Conservation (phyloP, 2,797 vertebrate genomes). For the Lacerta bilineata region DNA sequence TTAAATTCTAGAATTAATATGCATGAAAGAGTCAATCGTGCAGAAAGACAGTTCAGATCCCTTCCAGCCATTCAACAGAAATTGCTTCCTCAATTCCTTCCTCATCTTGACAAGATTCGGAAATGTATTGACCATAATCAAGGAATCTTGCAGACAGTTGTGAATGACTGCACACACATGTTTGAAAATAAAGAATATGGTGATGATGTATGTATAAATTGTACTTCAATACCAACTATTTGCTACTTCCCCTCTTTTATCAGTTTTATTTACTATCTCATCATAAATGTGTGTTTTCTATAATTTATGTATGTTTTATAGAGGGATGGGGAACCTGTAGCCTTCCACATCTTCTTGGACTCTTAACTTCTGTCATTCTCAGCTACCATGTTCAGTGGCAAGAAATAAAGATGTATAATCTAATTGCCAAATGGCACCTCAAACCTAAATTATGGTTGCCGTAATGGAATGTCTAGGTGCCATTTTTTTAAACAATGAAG, state of each 20-base stretch:
- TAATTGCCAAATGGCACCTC: too few species aligned
- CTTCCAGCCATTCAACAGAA: conserved; percentile 89
- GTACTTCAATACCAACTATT: conserved; percentile 27
- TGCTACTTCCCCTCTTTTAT: background rate
- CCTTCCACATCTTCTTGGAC: too few species aligned
- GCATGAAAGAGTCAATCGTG: conserved; percentile 93
- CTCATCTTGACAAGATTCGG: conserved; percentile 89
- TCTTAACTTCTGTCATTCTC: too few species aligned
- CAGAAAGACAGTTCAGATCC: conserved; percentile 92
- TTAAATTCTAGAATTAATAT: conserved; percentile 87
- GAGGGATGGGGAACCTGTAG: background rate
- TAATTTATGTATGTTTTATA: conserved; percentile 24
- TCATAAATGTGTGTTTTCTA: background rate
- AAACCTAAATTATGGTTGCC: too few species aligned
- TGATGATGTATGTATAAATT: conserved; percentile 86
- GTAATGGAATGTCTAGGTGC: too few species aligned
- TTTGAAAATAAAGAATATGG: conserved; percentile 99
- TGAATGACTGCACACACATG: conserved; percentile 95
- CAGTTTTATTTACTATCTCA: background rate
- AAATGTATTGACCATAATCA: conserved; percentile 96
- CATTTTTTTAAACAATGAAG: too few species aligned
- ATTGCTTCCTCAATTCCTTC: conserved; percentile 89
- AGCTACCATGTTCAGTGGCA: too few species aligned
- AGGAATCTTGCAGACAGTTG: conserved; percentile 90
- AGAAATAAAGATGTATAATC: too few species aligned